Evolutionary conservation across 2,888 invertebrate genomes (phyloP).

Genomic region (Criorhina ranunculi): DNA sequence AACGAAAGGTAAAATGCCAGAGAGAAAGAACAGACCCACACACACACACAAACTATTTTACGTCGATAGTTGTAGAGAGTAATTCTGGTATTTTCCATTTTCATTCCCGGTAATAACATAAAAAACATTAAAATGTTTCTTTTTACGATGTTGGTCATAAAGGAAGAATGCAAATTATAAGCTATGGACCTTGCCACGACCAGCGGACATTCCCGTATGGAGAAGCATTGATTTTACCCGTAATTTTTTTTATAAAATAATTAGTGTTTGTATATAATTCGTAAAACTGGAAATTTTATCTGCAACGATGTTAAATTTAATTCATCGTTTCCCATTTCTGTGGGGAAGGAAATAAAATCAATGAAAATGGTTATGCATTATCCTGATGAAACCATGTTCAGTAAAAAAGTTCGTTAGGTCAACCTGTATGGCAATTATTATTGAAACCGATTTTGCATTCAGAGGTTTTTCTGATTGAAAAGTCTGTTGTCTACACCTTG

Average conservation of each 20-base stretch:
- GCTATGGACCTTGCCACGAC: background rate
- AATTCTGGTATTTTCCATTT: constrained; percentile 23
- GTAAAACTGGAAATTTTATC: constrained; percentile 2
- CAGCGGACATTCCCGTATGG: background rate
- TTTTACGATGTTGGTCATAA: constrained; percentile 44
- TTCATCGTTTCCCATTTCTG: background rate
- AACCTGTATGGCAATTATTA: too few relatives aligned
- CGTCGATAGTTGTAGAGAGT: background rate
- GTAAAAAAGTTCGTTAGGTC: too few relatives aligned
- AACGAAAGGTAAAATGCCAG: too few relatives aligned
- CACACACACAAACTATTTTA: background rate
- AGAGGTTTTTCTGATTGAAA: too few relatives aligned
- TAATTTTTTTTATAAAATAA: constrained; percentile 29
- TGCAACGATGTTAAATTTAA: background rate
- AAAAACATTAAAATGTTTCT: background rate
- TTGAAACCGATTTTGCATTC: too few relatives aligned
- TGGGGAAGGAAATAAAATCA: too few relatives aligned
- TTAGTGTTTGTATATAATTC: constrained; percentile 6
- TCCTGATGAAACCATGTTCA: too few relatives aligned
- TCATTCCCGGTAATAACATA: constrained; percentile 9
- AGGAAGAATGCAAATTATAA: constrained; percentile 50
- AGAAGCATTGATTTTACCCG: constrained; percentile 14
- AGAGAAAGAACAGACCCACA: too few relatives aligned
- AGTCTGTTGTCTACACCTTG: too few relatives aligned
- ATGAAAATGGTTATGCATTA: too few relatives aligned